These are phyloP conservation scores for Caenorhabditis sp. DNA, from an alignment of 2,888 invertebrate species.

Conservation along the genomic window DNA sequence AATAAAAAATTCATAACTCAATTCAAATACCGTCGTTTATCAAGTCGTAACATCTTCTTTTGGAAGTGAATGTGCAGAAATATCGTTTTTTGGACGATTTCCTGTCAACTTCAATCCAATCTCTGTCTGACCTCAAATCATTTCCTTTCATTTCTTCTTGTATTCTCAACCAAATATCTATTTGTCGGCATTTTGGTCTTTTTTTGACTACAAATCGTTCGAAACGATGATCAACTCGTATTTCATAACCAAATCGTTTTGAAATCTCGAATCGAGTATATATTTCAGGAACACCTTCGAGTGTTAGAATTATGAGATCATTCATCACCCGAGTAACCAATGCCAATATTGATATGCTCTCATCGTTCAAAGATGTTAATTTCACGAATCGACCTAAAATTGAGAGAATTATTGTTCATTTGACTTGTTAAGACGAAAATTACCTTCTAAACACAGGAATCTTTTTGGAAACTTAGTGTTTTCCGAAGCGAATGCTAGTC, in stretches of 20 bases:
- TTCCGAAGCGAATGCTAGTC: not conserved
- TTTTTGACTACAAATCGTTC: not conserved
- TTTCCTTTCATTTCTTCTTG: not conserved
- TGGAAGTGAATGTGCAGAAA: not conserved
- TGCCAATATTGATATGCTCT: slow-evolving; percentile 3
- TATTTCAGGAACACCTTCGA: slow-evolving; percentile 10
- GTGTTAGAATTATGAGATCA: slow-evolving; percentile 16
- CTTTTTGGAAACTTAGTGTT: not conserved
- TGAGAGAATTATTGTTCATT: too few relatives aligned
- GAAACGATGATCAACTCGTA: not conserved
- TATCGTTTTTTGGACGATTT: not conserved
- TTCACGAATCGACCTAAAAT: slow-evolving; percentile 9
- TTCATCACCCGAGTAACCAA: slow-evolving; percentile 15
- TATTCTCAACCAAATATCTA: not conserved
- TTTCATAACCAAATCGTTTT: not conserved
- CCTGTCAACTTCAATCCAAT: not conserved
- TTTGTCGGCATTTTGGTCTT: not conserved
- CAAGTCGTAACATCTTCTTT: not conserved
- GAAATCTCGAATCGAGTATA: not conserved
- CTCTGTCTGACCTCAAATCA: not conserved
- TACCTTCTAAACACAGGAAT: not conserved
- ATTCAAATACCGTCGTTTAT: not conserved
- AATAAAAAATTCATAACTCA: too few relatives aligned
- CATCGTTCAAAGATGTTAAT: slow-evolving; percentile 10
- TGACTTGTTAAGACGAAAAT: too few relatives aligned